Base-by-base conservation (phyloP, 2,113 vertebrate genomes). In the Gobio gobio region DNA sequence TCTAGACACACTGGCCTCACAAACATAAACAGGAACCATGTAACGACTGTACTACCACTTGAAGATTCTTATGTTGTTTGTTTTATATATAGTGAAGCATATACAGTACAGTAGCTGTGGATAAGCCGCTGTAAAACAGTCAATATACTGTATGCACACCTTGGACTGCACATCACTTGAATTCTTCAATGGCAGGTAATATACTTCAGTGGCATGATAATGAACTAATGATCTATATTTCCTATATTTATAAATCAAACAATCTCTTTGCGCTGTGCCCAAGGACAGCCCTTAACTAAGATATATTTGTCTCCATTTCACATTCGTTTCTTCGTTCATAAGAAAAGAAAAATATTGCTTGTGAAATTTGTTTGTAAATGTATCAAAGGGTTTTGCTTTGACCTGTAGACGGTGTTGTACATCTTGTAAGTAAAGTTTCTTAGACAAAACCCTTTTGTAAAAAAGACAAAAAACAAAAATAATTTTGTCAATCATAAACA, bases 1-100 rank as follows among this genome's bases (percentile, higher is more conserved):
- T 84, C 45, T 68, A 83, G 90, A 86, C 86, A 88, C 29, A 22
- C 79, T 77, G 87, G 92, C 89, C 85, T 80, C 83, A 89, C 74
- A 63, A 66, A 78, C 88, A 73, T 79, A 78, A 70, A 74, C 88
- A 82, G 84, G 86, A 90, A 85, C 45, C 63, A 54, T 54, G 78
- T 73, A 51, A 78, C 47, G 49, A 26, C 74, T 70, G 36, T 58
- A 43, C 64, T 83, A 29, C 40, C 63, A 70, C 45, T 76, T 64
- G 49, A 66, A 72, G 54, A 72, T 36, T 29, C 70, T 66, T 10
- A 5, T 61, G 56, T 63, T 68, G 29, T 73, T 83, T 82, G 45
- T 70, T 68, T 51, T 61, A 64, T 80, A 33, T 33, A 63, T 47
- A 26, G n/a, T 26, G 8, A 26, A 47, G 14, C 12, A 75, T 49